Conservation (phyloP, 2,113 vertebrate species). For the Galbula dea region DNA sequence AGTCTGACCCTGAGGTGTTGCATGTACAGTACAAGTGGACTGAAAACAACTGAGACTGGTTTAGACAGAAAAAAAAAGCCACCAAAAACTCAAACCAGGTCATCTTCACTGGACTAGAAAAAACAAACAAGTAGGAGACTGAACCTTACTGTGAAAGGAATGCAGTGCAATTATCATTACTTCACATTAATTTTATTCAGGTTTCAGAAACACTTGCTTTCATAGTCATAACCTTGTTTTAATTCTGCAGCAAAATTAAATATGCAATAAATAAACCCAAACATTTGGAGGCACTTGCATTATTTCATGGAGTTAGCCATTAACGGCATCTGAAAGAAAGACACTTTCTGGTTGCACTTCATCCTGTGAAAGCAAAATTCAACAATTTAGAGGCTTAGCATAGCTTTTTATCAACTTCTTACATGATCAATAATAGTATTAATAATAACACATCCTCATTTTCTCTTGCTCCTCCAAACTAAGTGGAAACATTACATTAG, state of each 20-base stretch:
- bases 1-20: neutral
- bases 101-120: neutral
- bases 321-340: neutral
- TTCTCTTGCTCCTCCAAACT: neutral
- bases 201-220: neutral
- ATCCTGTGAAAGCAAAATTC: neutral
- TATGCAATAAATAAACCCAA: neutral
- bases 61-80: no score
- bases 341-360: neutral
- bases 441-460: neutral
- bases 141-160: neutral
- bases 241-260: constrained; percentile 15
- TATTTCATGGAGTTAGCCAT: neutral
- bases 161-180: neutral
- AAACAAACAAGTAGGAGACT: neutral
- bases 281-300: neutral
- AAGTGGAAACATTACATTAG: neutral
- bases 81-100: no score
- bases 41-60: neutral
- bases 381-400: neutral
- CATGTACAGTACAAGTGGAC: neutral
- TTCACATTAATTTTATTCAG: neutral
- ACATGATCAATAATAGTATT: neutral
- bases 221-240: neutral
- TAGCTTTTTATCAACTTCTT: neutral